These are phyloP conservation scores for Lycaon pictus DNA, from an alignment of 2,113 vertebrate species.

Conservation along the genomic window DNA sequence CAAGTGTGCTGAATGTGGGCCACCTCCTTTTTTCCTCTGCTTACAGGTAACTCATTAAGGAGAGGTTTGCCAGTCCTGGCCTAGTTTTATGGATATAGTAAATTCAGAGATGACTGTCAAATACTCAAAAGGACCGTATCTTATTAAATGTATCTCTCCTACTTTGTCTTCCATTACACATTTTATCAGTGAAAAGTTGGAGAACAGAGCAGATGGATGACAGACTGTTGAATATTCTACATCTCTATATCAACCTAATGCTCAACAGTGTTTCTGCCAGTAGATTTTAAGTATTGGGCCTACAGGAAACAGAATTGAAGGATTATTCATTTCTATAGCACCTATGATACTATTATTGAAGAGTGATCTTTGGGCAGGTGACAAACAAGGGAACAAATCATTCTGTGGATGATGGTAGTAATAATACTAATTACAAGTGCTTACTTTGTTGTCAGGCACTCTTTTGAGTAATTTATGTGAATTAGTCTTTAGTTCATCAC, in stretches of 20 bases:
- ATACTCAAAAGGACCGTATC: background rate
- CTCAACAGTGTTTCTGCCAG: conserved; percentile 26
- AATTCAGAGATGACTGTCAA: background rate
- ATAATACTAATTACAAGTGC: conserved; percentile 19
- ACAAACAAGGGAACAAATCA: conserved; percentile 25
- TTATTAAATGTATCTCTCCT: background rate
- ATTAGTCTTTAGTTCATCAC: conserved; percentile 40
- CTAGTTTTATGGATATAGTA: background rate
- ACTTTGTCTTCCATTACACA: background rate
- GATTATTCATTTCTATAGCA: conserved; percentile 19
- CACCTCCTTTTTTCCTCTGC: conserved; percentile 95
- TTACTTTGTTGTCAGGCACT: background rate
- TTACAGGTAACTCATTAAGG: conserved; percentile 92
- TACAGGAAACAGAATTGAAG: background rate
- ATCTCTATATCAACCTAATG: background rate
- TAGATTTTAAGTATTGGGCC: conserved; percentile 4
- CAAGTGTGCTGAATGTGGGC: conserved; percentile 98
- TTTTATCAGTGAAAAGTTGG: conserved; percentile 15
- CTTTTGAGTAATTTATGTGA: conserved; percentile 24
- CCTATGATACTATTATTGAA: background rate
- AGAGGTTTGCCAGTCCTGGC: conserved; percentile 8
- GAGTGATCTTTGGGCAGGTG: conserved; percentile 31
- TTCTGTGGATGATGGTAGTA: background rate
- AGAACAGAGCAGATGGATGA: conserved; percentile 23
- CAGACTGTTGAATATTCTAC: background rate